Conservation (phyloP, 2,113 vertebrate species). For the Plotosus lineatus region DNA sequence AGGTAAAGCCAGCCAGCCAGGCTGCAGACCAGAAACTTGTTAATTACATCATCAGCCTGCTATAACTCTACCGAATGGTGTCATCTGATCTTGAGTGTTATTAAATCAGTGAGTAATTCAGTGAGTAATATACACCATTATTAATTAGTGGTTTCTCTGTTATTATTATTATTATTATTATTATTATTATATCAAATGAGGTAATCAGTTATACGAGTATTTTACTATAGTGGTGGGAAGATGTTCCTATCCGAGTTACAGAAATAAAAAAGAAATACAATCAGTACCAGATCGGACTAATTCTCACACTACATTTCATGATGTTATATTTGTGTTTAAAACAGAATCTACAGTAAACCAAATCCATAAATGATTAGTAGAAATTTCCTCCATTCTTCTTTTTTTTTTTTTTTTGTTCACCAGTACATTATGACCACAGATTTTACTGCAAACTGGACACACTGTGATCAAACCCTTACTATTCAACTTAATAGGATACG, state of each 20-base stretch:
- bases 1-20: conserved; percentile 80
- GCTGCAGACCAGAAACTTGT: conserved; percentile 24
- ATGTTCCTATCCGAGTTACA: neutral
- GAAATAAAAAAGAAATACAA: neutral
- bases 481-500: conserved; percentile 18
- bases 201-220: neutral
- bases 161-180: too few species aligned
- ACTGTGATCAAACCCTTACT: neutral
- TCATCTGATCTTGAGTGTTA: conserved; percentile 2
- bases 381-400: neutral
- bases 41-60: neutral
- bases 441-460: conserved; percentile 10
- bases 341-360: neutral
- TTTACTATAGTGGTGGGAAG: neutral
- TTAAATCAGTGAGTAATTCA: neutral
- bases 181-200: neutral
- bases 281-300: neutral
- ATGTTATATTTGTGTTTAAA: neutral
- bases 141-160: neutral
- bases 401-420: neutral
- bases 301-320: neutral
- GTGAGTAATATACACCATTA: neutral
- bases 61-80: neutral
- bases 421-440: neutral
- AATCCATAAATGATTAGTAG: neutral